Evolutionary conservation across 2,797 vertebrate species (phyloP).

Genomic region (Malacoctenus gilli): DNA sequence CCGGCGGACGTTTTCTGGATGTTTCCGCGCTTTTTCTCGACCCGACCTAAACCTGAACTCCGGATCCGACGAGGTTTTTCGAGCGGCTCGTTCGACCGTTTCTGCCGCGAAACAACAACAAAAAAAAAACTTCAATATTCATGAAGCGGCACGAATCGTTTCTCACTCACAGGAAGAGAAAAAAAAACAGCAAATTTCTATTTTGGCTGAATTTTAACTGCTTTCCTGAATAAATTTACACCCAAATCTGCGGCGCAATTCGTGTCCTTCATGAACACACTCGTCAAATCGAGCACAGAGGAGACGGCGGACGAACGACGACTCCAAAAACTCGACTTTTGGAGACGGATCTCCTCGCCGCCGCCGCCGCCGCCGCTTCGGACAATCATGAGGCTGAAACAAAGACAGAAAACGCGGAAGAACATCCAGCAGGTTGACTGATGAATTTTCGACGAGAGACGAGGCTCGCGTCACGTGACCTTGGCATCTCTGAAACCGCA

Average conservation of each 20-base stretch:
- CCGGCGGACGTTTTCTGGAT: neutral
- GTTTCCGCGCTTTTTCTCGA: neutral
- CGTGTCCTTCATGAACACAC: neutral
- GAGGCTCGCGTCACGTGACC: slow-evolving; percentile 2
- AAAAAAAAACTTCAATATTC: too few species aligned
- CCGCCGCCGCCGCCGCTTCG: too few species aligned
- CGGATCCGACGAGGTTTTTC: too few species aligned
- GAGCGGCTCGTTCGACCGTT: too few species aligned
- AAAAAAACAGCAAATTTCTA: slow-evolving; percentile 2
- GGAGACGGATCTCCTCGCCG: neutral
- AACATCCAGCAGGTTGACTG: too few species aligned
- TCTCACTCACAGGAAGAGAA: neutral
- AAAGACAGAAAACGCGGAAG: too few species aligned
- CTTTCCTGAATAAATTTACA: slow-evolving; percentile 13
- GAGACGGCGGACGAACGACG: neutral
- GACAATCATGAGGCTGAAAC: too few species aligned
- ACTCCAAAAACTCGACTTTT: neutral
- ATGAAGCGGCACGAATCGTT: slow-evolving; percentile 1
- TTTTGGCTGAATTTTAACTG: too few species aligned
- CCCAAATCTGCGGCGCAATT: slow-evolving; percentile 2
- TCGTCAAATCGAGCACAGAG: neutral
- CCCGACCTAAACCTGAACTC: too few species aligned
- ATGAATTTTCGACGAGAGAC: too few species aligned
- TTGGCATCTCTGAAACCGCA: slow-evolving; percentile 16
- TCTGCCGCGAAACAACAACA: too few species aligned